phyloP scores from a whole-genome alignment of 2,797 vertebrate genomes.

The Distichodus sexfasciatus region DNA sequence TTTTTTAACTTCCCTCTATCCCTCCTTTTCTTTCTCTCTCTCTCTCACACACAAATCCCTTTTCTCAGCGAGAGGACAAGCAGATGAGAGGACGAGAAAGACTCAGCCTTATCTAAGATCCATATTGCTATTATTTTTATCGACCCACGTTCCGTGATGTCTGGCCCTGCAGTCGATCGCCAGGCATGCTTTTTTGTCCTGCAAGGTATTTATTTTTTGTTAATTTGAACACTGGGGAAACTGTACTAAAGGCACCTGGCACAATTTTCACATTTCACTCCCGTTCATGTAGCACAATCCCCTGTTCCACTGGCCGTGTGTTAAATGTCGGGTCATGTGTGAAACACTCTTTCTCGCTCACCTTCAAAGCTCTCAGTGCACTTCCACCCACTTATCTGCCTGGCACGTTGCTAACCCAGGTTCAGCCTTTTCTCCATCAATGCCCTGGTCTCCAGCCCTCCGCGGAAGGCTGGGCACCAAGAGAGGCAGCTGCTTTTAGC shows the following conservation, averaged over 20 bases:
- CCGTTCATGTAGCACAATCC: neutral
- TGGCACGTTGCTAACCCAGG: neutral
- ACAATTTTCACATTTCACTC: conserved; percentile 3
- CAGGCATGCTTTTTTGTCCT: neutral
- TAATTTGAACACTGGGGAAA: neutral
- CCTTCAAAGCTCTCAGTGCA: conserved; percentile 11
- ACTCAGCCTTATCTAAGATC: conserved; percentile 5
- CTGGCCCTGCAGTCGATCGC: neutral
- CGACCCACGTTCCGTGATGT: neutral
- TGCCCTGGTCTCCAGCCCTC: neutral
- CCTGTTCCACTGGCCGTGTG: conserved; percentile 3
- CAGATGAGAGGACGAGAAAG: conserved; percentile 22
- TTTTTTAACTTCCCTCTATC: neutral
- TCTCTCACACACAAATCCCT: too few relatives aligned
- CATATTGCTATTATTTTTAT: conserved; percentile 11
- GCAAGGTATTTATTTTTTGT: conserved; percentile 1
- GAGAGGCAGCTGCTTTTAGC: neutral
- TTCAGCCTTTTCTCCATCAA: neutral
- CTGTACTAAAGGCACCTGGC: neutral
- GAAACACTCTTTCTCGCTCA: conserved; percentile 6
- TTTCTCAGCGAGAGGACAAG: conserved; percentile 18
- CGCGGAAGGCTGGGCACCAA: neutral
- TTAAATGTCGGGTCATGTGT: conserved; percentile 4
- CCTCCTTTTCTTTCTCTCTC: neutral
- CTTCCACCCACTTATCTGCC: neutral